phyloP scores from a whole-genome alignment of 1,140 invertebrate genomes.

The Philopotamus ludificatus region DNA sequence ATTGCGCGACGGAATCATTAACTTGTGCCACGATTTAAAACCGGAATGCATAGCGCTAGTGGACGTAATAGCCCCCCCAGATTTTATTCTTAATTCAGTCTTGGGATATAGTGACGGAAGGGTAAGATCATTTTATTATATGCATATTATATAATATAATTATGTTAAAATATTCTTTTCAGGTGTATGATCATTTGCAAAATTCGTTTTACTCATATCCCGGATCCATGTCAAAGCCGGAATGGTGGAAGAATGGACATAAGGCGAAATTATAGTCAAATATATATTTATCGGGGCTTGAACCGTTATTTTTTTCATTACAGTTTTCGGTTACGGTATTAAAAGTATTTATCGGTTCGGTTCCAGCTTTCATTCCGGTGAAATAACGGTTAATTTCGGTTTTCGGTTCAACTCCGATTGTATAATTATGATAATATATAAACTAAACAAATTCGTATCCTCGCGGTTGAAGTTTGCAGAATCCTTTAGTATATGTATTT shows the following conservation, averaged over 20 bases:
- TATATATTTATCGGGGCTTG: too few relatives aligned
- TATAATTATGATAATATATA: too few relatives aligned
- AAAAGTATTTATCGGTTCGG: too few relatives aligned
- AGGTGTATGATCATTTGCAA: conserved; percentile 48
- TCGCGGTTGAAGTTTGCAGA: too few relatives aligned
- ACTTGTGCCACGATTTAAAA: conserved; percentile 71
- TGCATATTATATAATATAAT: conserved; percentile 5
- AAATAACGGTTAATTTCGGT: too few relatives aligned
- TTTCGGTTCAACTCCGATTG: too few relatives aligned
- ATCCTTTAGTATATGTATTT: too few relatives aligned
- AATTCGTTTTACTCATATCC: conserved; percentile 42
- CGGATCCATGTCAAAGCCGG: conserved; percentile 43
- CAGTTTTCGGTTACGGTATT: too few relatives aligned
- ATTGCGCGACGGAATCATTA: conserved; percentile 65
- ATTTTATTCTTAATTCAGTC: conserved; percentile 81
- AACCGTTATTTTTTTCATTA: too few relatives aligned
- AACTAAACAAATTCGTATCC: too few relatives aligned
- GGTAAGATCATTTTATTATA: conserved; percentile 51
- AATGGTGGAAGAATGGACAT: conserved; percentile 46
- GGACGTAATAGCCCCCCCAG: conserved; percentile 84
- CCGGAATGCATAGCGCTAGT: conserved; percentile 74
- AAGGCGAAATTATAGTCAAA: conserved; percentile 40
- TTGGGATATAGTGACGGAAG: conserved; percentile 79
- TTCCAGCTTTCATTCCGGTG: too few relatives aligned
- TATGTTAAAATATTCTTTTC: conserved; percentile 5